phyloP scores from a whole-genome alignment of 1,140 invertebrate species.

The Parapsyche elsis region DNA sequence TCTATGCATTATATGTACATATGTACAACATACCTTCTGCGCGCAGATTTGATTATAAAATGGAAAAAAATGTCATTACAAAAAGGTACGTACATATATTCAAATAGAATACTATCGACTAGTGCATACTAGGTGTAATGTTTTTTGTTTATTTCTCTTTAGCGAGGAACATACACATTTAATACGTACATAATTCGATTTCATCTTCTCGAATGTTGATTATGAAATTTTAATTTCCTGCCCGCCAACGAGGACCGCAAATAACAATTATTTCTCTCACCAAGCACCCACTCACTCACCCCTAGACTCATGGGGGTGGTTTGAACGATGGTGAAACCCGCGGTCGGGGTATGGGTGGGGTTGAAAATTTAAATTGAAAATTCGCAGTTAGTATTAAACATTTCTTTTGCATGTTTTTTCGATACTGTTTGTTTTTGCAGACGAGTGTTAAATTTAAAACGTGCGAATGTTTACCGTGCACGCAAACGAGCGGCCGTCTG shows the following conservation, averaged over 20 bases:
- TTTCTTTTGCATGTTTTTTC: conserved; percentile 1
- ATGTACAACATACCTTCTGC: too few relatives aligned
- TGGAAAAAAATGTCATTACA: too few relatives aligned
- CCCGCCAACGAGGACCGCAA: conserved; percentile 43
- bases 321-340: too few relatives aligned
- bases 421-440: not conserved
- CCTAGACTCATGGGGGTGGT: too few relatives aligned
- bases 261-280: conserved; percentile 47
- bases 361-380: conserved; percentile 29
- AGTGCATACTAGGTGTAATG: too few relatives aligned
- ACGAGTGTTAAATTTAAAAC: conserved; percentile 7
- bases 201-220: conserved; percentile 44
- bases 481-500: not conserved
- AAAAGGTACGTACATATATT: too few relatives aligned
- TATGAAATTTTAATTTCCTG: conserved; percentile 54
- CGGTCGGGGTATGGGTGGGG: not conserved
- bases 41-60: too few relatives aligned
- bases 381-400: conserved; percentile 24
- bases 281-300: not conserved
- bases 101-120: too few relatives aligned
- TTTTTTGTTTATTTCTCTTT: not conserved
- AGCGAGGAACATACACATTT: not conserved
- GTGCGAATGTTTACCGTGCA: not conserved
- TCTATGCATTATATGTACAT: too few relatives aligned
- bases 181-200: conserved; percentile 43